Evolutionary conservation across 2,797 vertebrate genomes (phyloP).

Genomic region (Sebastes nivosus): DNA sequence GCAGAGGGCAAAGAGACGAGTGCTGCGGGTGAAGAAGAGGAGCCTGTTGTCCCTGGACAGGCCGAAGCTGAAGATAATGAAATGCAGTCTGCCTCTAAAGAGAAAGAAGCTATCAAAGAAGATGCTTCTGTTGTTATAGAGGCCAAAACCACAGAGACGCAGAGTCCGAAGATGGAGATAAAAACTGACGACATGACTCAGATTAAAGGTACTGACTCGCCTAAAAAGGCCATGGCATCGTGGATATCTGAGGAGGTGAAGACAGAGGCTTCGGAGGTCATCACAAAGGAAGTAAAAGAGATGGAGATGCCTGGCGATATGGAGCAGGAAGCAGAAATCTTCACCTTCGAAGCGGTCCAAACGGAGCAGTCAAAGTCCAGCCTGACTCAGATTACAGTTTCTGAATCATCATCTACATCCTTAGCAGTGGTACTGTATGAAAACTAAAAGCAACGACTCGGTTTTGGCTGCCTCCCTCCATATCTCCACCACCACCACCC

Average conservation of each 20-base stretch:
- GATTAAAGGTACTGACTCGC: constrained; percentile 62
- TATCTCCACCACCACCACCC: constrained; percentile 36
- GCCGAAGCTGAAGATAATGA: constrained; percentile 1
- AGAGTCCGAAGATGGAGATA: constrained; percentile 50
- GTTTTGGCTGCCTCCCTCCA: constrained; percentile 54
- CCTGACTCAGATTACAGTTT: constrained; percentile 81
- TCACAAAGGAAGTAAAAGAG: constrained; percentile 36
- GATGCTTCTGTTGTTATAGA: constrained; percentile 7
- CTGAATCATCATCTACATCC: constrained; percentile 84
- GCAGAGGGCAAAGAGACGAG: constrained; percentile 6
- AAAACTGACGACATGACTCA: constrained; percentile 45
- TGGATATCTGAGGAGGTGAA: constrained; percentile 73
- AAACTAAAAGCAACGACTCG: constrained; percentile 29
- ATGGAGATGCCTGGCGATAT: constrained; percentile 44
- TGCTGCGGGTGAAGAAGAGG: constrained; percentile 10
- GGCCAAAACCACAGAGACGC: constrained; percentile 4
- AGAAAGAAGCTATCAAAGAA: constrained; percentile 22
- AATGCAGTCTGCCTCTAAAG: neutral
- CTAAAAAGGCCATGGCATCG: constrained; percentile 76
- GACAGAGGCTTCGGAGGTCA: constrained; percentile 31
- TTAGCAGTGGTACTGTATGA: constrained; percentile 91
- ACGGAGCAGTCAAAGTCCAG: constrained; percentile 76
- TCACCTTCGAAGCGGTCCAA: constrained; percentile 83
- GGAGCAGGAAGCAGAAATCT: constrained; percentile 77
- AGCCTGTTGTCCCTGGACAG: constrained; percentile 3